Base-by-base conservation (phyloP, 1,140 invertebrate species). In the Hydropsyche tenuis region DNA sequence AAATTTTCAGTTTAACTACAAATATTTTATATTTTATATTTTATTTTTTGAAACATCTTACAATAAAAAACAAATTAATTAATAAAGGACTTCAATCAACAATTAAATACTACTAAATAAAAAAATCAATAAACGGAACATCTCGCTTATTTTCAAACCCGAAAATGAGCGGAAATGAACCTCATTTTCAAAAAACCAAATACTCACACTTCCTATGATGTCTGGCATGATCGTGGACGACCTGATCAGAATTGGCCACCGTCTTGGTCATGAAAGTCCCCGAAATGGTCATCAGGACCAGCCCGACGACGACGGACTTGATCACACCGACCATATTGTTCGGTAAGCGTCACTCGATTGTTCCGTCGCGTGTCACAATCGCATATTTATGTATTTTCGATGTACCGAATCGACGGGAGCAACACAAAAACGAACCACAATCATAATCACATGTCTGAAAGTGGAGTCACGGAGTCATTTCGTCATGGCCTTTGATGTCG, bases 201-300 rank as follows among this genome's bases (percentile, higher is more conserved):
- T 53, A 75, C 75, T 76, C 51, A 76, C 75, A 27, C 43, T 76
- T 76, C 70, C 60, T 73, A 46, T 76, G 75, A 22, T 76, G 75
- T 46, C 75, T 73, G 42, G 75, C 66, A 37, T 76, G 75, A n/a
- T 76, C 75, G 37, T 76, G 72, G 23, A 64, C 23, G 4, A 45
- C 37, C 23, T 25, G 14, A 46, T 76, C 71, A 9, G 48, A 6
- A n/a, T 63, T 22, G 1, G 42, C 72, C 30, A 66, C 18, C 5
- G 43, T 51, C 11, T 56, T 56, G 42, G 43, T 18, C 68, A 70
- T 46, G 22, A 70, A 56, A 14, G 66, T 53, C 45, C 53, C 69
- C 9, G 56, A 73, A 18, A 70, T 70, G 42, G 65, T 25, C 56
- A 25, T 60, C 66, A 76, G 51, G 56, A 69, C 75, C 71, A 76